Evolutionary conservation across 2,113 vertebrate species (phyloP), one percentile per base, ranked within the genome.

Genomic region (Tinamus guttatus): DNA sequence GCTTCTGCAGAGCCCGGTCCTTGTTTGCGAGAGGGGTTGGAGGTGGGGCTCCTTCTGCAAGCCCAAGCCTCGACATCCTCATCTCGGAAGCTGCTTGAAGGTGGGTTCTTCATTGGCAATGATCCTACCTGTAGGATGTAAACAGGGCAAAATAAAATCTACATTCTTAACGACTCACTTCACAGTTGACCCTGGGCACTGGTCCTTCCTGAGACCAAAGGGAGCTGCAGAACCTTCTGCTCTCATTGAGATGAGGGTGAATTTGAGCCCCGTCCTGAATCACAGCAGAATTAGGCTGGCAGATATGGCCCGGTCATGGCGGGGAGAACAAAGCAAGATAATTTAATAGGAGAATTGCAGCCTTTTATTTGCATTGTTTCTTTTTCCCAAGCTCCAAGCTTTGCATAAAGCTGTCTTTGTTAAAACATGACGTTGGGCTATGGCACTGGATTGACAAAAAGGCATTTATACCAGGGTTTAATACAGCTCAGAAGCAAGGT

Each of bases 321-420:
- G 45, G 9, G 34, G 32, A 62, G 32, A 92, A 93, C 56, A 86
- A 94, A 81, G 14, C 11, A 80, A 68, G 65, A 69, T 80, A 71
- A 76, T 90, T 95, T 85, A 89, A 54, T 7, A 83, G 22, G 32
- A 89, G 81, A 78, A 78, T 83, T 80, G 22, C 16, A 81, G 30
- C 36, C 25, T 90, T 81, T 85, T 84, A 78, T 93, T 96, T 93
- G 51, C 49, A 69, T 86, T 87, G 68, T 86, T 91, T 76, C 74
- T 87, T 93, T 93, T 80, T 80, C 68, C 28, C 45, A 9, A 84
- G 41, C 40, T 62, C 65, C 36, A 45, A 81, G 47, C 22, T 95
- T 95, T 86, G 62, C 88, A 91, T 86, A 94, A 88, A 95, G 24
- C 38, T 70, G 41, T 67, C 65, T 93, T 83, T 71, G 75, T 94